Conservation (phyloP, 2,888 invertebrate species). For the Nephrotoma flavescens region DNA sequence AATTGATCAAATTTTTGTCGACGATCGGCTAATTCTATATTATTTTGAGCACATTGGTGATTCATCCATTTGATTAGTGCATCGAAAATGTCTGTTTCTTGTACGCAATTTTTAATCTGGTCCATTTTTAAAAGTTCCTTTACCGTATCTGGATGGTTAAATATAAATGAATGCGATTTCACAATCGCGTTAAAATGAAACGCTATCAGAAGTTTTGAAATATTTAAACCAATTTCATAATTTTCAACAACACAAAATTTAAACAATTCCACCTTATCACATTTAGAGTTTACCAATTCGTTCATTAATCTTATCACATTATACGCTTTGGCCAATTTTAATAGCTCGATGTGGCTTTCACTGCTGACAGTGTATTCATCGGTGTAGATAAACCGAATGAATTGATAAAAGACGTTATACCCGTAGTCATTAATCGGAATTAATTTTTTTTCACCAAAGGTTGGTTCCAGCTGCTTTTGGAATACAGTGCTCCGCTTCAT, state of each 20-base stretch:
- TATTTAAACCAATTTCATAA: not conserved
- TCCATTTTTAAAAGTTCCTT: not conserved
- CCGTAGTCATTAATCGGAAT: no score
- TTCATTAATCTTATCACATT: not conserved
- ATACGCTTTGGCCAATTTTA: not conserved
- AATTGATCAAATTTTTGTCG: not conserved
- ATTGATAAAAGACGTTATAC: no score
- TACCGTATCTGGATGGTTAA: not conserved
- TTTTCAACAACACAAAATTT: not conserved
- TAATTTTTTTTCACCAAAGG: no score
- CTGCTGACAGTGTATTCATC: no score
- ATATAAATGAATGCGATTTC: not conserved
- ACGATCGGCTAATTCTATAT: not conserved
- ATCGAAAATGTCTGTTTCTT: not conserved
- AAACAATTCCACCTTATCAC: not conserved
- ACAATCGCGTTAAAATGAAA: not conserved
- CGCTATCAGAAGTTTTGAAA: not conserved
- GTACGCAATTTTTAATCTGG: not conserved
- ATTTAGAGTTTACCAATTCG: not conserved
- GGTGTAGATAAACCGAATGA: no score
- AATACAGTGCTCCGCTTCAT: no score
- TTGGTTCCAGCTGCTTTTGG: no score
- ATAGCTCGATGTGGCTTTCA: not conserved
- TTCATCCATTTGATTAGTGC: not conserved
- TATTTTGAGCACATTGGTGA: not conserved